These are phyloP conservation scores for Antigone vipio DNA, from an alignment of 2,113 vertebrate genomes.

Conservation along the genomic window DNA sequence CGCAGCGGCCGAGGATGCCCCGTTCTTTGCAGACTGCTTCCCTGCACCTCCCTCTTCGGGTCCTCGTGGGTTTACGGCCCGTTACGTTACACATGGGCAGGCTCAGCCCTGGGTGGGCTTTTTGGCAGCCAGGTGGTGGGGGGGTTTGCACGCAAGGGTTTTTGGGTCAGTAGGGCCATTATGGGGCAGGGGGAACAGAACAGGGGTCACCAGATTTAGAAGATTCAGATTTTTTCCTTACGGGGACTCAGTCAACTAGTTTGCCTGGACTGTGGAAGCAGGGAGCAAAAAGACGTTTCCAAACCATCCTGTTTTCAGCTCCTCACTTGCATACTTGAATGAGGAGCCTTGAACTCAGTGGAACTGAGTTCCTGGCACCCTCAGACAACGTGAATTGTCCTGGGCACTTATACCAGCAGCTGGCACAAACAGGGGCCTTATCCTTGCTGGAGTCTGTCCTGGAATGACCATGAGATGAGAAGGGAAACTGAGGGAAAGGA, in stretches of 20 bases:
- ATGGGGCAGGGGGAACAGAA: neutral
- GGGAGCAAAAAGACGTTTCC: neutral
- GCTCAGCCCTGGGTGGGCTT: neutral
- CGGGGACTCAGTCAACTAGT: accelerated
- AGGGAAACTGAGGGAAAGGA: neutral
- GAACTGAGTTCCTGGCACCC: neutral
- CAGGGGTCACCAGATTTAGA: neutral
- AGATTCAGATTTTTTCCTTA: neutral
- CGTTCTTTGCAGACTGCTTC: neutral
- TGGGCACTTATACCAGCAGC: neutral
- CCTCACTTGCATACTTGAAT: neutral
- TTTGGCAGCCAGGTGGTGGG: neutral
- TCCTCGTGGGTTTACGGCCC: accelerated
- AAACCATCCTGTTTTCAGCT: neutral
- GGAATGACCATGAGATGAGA: neutral
- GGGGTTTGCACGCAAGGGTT: neutral
- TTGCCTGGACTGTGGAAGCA: neutral
- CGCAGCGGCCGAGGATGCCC: accelerated
- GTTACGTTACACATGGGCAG: no score
- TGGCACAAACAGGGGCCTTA: neutral
- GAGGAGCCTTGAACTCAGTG: neutral
- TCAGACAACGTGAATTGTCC: neutral
- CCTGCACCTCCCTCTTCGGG: neutral
- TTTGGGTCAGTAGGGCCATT: neutral
- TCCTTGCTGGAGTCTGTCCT: neutral